A percentile compares a stretch with the other conserved stretches of the same genome.
Evolutionary conservation across 2,113 vertebrate genomes (phyloP).

Genomic region (Epinephelus moara): DNA sequence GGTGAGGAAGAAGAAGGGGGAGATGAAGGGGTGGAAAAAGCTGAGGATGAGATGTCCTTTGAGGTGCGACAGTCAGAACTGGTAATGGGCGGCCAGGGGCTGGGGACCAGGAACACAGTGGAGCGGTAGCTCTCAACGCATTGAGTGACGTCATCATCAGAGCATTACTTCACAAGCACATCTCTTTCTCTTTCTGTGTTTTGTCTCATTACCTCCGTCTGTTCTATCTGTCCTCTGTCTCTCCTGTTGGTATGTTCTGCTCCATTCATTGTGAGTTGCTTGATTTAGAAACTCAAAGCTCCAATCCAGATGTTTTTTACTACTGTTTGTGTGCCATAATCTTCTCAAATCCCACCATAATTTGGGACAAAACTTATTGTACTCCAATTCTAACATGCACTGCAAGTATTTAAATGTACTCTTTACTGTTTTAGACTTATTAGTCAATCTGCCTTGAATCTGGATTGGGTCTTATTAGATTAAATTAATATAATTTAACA

Average conservation of each 20-base stretch:
- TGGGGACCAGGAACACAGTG: conserved; percentile 84
- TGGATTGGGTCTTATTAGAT: conserved; percentile 67
- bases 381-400: not conserved
- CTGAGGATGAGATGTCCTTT: conserved; percentile 89
- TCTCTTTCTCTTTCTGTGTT: conserved; percentile 39
- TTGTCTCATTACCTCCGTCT: conserved; percentile 37
- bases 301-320: conserved; percentile 67
- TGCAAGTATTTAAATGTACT: not conserved
- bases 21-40: conserved; percentile 82
- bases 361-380: not conserved
- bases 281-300: conserved; percentile 44
- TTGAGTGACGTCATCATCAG: conserved; percentile 82
- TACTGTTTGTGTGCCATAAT: not conserved
- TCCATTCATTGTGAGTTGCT: conserved; percentile 50
- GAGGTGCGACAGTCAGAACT: conserved; percentile 90
- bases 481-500: conserved; percentile 40
- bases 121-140: conserved; percentile 84
- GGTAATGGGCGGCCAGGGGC: conserved; percentile 86
- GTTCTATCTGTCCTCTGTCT: conserved; percentile 37
- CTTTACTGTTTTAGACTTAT: not conserved
- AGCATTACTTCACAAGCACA: conserved; percentile 71
- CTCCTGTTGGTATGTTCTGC: conserved; percentile 39
- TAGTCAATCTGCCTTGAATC: conserved; percentile 10
- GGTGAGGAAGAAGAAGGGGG: conserved; percentile 89
- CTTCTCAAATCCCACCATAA: not conserved